Conservation (phyloP, 2,888 invertebrate species). For the Ornithoptera priamus region DNA sequence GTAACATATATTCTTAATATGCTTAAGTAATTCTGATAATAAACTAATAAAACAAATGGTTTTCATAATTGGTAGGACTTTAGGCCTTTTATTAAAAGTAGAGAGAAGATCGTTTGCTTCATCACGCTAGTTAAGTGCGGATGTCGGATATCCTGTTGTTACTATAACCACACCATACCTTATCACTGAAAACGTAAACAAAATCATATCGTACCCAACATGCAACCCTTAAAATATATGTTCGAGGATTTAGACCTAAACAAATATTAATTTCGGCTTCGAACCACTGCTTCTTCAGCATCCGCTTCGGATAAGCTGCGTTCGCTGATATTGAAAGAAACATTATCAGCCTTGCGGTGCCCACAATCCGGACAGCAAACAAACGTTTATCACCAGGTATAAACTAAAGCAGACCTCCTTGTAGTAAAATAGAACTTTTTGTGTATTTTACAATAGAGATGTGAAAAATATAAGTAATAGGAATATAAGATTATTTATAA, state of each 20-base stretch:
- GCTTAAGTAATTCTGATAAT: too few relatives aligned
- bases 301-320: not conserved
- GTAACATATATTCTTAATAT: too few relatives aligned
- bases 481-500: too few relatives aligned
- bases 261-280: conserved; percentile 7
- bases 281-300: not conserved
- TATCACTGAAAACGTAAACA: not conserved
- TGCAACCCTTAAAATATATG: not conserved
- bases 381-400: not conserved
- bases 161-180: not conserved
- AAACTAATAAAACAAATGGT: too few relatives aligned
- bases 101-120: too few relatives aligned
- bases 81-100: too few relatives aligned
- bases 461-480: too few relatives aligned
- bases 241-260: conserved; percentile 7
- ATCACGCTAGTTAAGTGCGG: too few relatives aligned
- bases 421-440: too few relatives aligned
- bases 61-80: too few relatives aligned
- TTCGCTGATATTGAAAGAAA: not conserved
- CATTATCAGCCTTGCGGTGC: not conserved
- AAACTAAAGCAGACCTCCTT: not conserved
- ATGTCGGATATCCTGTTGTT: too few relatives aligned
- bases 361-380: not conserved
- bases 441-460: too few relatives aligned
- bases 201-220: not conserved